These are phyloP conservation scores for Caenorhabditis angaria DNA, from an alignment of 2,888 invertebrate species.

Conservation along the genomic window DNA sequence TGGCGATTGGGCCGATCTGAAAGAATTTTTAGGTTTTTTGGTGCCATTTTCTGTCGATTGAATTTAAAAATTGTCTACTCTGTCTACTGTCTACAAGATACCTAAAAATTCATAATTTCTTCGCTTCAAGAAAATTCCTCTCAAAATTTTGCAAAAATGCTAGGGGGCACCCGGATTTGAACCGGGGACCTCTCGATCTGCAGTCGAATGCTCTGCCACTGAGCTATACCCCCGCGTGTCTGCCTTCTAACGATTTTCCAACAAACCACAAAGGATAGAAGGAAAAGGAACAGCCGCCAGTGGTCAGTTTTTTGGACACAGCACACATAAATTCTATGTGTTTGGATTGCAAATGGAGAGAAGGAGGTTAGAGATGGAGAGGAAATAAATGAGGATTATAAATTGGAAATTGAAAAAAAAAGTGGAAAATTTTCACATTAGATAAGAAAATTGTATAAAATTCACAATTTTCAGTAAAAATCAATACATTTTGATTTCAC, in stretches of 20 bases:
- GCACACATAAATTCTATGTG: neutral
- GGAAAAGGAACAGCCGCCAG: neutral
- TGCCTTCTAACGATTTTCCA: neutral
- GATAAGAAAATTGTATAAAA: no score
- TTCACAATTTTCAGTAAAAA: no score
- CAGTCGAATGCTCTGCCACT: constrained; percentile 71
- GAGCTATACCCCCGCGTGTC: constrained; percentile 64
- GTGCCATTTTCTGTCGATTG: no score
- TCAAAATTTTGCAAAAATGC: constrained; percentile 17
- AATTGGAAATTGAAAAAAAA: no score
- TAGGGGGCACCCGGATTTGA: constrained; percentile 67
- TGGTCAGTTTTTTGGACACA: neutral
- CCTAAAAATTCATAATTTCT: constrained; percentile 5
- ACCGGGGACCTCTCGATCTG: constrained; percentile 71
- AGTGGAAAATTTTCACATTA: no score
- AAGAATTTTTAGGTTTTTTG: no score
- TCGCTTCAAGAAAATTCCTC: neutral
- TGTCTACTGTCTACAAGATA: no score
- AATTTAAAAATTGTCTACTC: no score
- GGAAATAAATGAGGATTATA: no score
- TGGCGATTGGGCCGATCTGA: constrained; percentile 12
- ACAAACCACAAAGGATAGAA: neutral
- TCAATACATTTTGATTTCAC: no score
- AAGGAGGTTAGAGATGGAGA: neutral
- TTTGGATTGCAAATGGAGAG: neutral